Percentiles rank a stretch among this genome's conserved stretches.
phyloP scores from a whole-genome alignment of 2,797 vertebrate genomes.

The Leuciscus waleckii region DNA sequence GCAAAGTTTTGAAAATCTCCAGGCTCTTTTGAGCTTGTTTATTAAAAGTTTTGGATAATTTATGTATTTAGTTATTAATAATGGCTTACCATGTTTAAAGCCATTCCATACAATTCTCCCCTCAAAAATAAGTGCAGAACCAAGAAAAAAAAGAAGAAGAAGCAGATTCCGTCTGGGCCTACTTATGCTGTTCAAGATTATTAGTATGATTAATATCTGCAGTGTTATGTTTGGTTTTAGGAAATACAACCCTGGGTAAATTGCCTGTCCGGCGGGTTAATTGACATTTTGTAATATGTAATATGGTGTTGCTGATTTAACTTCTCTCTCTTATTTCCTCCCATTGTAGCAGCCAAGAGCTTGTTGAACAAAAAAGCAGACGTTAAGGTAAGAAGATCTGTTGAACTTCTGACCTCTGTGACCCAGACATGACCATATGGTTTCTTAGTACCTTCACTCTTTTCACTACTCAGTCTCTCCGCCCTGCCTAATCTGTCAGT shows the following conservation, averaged over 20 bases:
- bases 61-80: not conserved
- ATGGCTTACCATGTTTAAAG: not conserved
- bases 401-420: constrained; percentile 14
- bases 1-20: not conserved
- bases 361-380: constrained; percentile 87
- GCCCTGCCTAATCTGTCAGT: not conserved
- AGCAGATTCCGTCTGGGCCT: not conserved
- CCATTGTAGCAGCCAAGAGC: constrained; percentile 83
- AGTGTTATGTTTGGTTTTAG: constrained; percentile 15
- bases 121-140: not conserved
- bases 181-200: not conserved
- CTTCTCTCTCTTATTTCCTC: constrained; percentile 59
- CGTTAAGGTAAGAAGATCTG: constrained; percentile 78
- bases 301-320: constrained; percentile 27
- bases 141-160: not conserved
- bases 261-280: not conserved
- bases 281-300: not conserved
- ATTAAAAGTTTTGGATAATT: not conserved
- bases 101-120: not conserved
- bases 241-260: not conserved
- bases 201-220: not conserved
- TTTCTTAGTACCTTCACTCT: constrained; percentile 19
- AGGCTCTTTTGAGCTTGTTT: not conserved
- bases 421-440: constrained; percentile 9
- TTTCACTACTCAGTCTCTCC: constrained; percentile 29